Evolutionary conservation across 2,113 vertebrate species (phyloP), one percentile per base, ranked within the genome.

Genomic region (Rallus limicola): DNA sequence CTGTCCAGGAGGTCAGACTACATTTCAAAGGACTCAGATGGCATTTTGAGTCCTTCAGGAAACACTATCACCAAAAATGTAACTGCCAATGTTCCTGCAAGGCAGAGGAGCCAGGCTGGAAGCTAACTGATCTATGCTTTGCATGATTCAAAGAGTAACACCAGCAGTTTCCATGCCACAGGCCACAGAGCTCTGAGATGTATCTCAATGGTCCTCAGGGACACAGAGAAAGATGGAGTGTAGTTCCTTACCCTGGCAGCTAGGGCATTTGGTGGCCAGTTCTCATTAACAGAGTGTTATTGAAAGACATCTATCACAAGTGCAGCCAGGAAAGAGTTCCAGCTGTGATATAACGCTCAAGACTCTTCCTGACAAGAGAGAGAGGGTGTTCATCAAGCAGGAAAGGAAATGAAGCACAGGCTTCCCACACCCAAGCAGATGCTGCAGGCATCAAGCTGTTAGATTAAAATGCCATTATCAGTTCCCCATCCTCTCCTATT

Each of bases 291-390:
- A 33, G 33, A 55, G 67, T 14, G 44, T 85, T 92, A 96, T n/a
- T 90, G 75, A 85, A 94, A 93, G 87, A n/a, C 62, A 96, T 88
- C 53, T 56, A 90, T 90, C 78, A 94, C 62, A 90, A 86, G 64
- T 0, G 3, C 62, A 87, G 62, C 17, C 74, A 90, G 62, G 38
- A 63, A 60, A 5, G 4, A 36, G 36, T 17, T 62, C 1, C 1
- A 33, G 13, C 56, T 72, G 34, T 60, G 33, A 82, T 28, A 56
- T 0, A 84, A 63, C 3, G 34, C 75, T 68, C 50, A 60, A 24
- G 38, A 34, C 29, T 34, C 67, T 11, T 64, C 34, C 69, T 36
- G 5, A 90, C 71, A 62, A 25, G 17, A 70, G 8, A 46, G 28
- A 72, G 18, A 11, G 25, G 7, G 11, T 7, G 3, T n/a, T n/a